Evolutionary conservation across 2,113 vertebrate species (phyloP), one percentile per base, ranked within the genome.

Genomic region (Macrotus californicus): DNA sequence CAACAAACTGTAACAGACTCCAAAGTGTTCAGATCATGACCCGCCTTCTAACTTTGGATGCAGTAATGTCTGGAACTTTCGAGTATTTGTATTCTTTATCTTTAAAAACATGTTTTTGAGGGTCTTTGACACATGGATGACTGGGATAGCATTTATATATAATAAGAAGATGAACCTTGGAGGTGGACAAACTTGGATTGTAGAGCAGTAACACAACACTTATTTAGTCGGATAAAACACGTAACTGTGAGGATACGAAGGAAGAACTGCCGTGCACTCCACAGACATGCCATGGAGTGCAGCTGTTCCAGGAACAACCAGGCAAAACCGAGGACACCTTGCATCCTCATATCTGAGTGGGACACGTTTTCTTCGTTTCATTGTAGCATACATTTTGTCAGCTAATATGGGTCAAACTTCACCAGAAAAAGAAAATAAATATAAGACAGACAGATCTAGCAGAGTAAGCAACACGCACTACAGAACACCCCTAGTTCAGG

Each of bases 11-110:
- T 79, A 52, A 87, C 6, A 3, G 34, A 46, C 52, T 18, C 5
- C 56, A 94, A 66, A 12, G 22, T 22, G 61, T 52, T 50, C 15
- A 2, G 41, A 67, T 21, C 81, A 81, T 81, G 69, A 76, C 36
- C 31, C 67, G 36, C 69, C 36, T 94, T 93, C 94, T 87, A 64
- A 86, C 75, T 86, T 50, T 79, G 54, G 61, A 36, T 73, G 70
- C 4, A 83, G 19, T 50, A 72, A 87, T n/a, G 16, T 31, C 31
- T 90, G 24, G 18, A 73, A 83, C 26, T 67, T 82, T 59, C 8
- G 0, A 73, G n/a, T 41, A 73, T 70, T 85, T 90, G 5, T 89
- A 52, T 76, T 89, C 81, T 54, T 92, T 41, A 72, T 67, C 70
- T 94, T 93, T 77, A 56, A 66, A 96, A 72, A 16, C 10, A 29